Percentiles rank a stretch among this genome's conserved stretches.
These are phyloP conservation scores for Enteromius mattozi DNA, from an alignment of 2,797 vertebrate species.

Conservation along the genomic window DNA sequence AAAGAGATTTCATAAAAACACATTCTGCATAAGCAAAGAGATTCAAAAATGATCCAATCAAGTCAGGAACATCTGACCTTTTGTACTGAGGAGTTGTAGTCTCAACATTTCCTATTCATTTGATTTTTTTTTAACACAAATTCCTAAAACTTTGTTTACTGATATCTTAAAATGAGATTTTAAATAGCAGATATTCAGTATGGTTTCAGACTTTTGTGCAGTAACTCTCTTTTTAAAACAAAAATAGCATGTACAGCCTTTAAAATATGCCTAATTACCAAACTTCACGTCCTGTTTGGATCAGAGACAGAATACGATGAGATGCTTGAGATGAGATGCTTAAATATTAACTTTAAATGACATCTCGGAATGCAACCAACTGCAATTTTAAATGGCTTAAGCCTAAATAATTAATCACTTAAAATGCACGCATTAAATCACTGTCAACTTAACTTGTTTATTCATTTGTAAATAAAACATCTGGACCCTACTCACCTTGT, in stretches of 20 bases:
- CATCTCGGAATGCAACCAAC: not conserved
- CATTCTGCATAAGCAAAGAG: constrained; percentile 1
- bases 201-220: not conserved
- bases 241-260: not conserved
- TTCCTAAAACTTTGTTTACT: not conserved
- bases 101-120: not conserved
- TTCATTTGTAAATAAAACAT: not conserved
- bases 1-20: constrained; percentile 29
- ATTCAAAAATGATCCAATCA: no score
- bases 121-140: not conserved
- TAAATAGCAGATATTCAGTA: not conserved
- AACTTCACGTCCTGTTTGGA: not conserved
- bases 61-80: not conserved
- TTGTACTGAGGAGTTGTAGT: not conserved
- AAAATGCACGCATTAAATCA: not conserved
- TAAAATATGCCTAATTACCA: not conserved
- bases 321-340: not conserved
- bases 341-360: constrained; percentile 19
- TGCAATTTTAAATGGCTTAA: not conserved
- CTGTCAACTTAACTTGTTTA: not conserved
- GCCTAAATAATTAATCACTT: not conserved
- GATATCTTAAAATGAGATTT: not conserved
- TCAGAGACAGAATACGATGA: not conserved
- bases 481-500: constrained; percentile 72
- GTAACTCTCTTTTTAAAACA: not conserved